Percentiles rank a stretch among this genome's conserved stretches.
Conservation (phyloP, 2,113 vertebrate species). For the Bombycilla garrulus region DNA sequence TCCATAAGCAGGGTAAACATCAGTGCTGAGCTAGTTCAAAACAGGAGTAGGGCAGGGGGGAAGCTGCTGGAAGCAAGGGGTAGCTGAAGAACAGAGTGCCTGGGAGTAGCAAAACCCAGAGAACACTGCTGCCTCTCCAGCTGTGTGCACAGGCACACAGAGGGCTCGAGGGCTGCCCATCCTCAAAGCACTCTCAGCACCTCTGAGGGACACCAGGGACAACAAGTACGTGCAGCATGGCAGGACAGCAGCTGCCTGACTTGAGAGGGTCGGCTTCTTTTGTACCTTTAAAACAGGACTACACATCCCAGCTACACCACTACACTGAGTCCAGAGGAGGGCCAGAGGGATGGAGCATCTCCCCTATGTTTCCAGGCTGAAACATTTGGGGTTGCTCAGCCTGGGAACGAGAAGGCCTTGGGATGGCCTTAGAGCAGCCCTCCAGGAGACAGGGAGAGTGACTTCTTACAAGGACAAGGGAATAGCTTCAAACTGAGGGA, state of each 20-base stretch:
- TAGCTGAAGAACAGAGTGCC: not conserved
- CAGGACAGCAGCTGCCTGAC: not conserved
- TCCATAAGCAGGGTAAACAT: not conserved
- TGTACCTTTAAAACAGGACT: not conserved
- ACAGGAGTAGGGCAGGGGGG: not conserved
- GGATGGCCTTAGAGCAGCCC: not conserved
- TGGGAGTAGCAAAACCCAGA: rapidly evolving
- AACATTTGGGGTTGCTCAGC: not conserved
- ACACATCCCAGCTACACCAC: not conserved
- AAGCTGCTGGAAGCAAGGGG: not conserved
- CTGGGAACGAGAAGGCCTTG: not conserved
- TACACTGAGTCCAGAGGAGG: not conserved
- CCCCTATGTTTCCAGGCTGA: not conserved
- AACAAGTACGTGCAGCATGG: not conserved
- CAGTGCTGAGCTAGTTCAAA: not conserved
- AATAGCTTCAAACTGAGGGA: not conserved
- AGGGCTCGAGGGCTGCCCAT: not conserved
- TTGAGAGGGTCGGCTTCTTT: not conserved
- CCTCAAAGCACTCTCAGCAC: not conserved
- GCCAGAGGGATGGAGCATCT: not conserved
- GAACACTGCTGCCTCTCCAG: not conserved
- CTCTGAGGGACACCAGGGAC: rapidly evolving
- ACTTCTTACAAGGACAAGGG: not conserved
- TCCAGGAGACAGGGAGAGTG: not conserved
- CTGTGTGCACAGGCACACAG: not conserved